Conservation (phyloP, 1,140 invertebrate species). For the Neotoxoptera formosana region DNA sequence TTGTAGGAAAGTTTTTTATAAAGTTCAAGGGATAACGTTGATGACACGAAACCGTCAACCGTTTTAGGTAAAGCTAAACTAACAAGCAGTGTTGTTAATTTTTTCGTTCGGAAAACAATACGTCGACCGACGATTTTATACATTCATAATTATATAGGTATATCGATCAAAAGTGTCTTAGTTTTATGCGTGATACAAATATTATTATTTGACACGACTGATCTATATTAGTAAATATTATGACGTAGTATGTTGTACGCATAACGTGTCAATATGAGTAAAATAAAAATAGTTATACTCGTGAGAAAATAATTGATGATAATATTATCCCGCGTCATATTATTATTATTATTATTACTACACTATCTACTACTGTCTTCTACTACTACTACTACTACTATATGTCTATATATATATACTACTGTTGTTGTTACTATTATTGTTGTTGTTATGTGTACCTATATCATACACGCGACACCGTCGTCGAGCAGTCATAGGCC, state of each 20-base stretch:
- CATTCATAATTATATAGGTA: not conserved
- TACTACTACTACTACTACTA: too few relatives aligned
- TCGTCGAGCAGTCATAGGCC: not conserved
- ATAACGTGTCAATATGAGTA: not conserved
- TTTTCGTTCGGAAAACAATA: not conserved
- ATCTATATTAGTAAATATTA: not conserved
- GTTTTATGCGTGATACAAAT: not conserved
- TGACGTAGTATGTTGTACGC: not conserved
- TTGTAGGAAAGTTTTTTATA: not conserved
- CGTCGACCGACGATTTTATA: not conserved
- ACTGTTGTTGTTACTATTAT: not conserved
- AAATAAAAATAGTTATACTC: not conserved
- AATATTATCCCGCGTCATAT: not conserved
- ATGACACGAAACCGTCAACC: not conserved
- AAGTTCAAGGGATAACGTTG: not conserved
- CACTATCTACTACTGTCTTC: not conserved
- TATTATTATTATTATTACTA: not conserved
- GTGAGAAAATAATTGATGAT: constrained; percentile 7
- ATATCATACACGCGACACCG: not conserved
- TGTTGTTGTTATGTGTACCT: not conserved
- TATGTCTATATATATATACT: too few relatives aligned
- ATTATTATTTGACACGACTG: not conserved
- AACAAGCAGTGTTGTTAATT: not conserved
- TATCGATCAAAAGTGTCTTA: not conserved
- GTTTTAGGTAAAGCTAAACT: not conserved